Evolutionary conservation across 1,140 invertebrate genomes (phyloP), one percentile per base, ranked within the genome.

Genomic region (Kradibia gibbosae): DNA sequence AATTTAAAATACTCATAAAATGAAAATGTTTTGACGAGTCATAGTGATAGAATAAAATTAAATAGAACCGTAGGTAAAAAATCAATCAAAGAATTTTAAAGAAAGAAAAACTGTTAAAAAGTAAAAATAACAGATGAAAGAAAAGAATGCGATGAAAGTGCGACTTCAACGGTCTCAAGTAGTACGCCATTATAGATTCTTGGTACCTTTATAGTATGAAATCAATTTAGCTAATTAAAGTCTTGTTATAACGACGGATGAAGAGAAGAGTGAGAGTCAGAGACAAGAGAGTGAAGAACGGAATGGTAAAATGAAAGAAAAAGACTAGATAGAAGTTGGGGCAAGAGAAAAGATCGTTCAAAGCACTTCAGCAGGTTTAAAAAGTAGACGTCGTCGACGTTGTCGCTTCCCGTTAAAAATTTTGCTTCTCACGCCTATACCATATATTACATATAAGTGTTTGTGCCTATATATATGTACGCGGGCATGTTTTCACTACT

Each of bases 141-240:
- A 36, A 15, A 8, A 36, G 28, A 42, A 20, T 7, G 39, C 22
- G 28, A 50, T 17, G n/a, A 50, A 60, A 72, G 65, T 74, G 75
- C 31, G 53, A 67, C 36, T 77, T 36, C 53, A 77, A 70, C 31
- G 34, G 28, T 70, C 25, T 78, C 20, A 70, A 53, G 45, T 50
- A 70, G 39, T 57, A 17, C 53, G 25, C 60, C 70, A 78, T 81
- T 84, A 81, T 70, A 76, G 62, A 75, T 76, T 55, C n/a, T 50
- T 48, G 11, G 22, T 73, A 50, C 39, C 60, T 81, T 62, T 81
- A 82, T 78, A 15, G 48, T 31, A 31, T 42, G 45, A 65, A 82
- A 78, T 82, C 81, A 82, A 73, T 82, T 82, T 82, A 79, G 71
- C 70, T 75, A 75, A 78, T 82, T 82, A 82, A 74, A 79, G 65